Conservation (phyloP, 2,888 invertebrate species). For the Augiades crinisus region DNA sequence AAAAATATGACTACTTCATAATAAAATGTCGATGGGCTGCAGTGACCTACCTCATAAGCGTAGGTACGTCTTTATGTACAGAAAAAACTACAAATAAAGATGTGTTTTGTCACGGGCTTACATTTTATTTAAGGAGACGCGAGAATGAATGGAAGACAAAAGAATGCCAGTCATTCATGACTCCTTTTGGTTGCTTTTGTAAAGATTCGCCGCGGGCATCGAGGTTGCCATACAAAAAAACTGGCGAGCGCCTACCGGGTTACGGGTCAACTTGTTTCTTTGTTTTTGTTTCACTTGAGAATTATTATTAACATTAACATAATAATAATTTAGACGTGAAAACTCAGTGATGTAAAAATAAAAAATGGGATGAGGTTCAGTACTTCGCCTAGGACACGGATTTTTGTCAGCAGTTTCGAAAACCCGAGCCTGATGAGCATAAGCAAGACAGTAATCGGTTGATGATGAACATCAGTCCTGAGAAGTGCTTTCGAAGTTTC, state of each 20-base stretch:
- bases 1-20: too few relatives aligned
- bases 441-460: too few relatives aligned
- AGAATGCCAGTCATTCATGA: constrained; percentile 40
- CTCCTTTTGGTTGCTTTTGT: constrained; percentile 39
- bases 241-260: constrained; percentile 13
- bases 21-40: too few relatives aligned
- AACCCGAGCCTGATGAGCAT: too few relatives aligned
- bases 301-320: constrained; percentile 1
- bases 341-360: too few relatives aligned
- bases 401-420: too few relatives aligned
- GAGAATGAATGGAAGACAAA: constrained; percentile 40
- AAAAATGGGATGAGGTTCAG: too few relatives aligned
- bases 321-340: too few relatives aligned
- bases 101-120: constrained; percentile 32
- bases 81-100: constrained; percentile 21
- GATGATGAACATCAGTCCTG: too few relatives aligned
- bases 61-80: not conserved
- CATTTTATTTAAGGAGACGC: constrained; percentile 31
- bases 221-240: constrained; percentile 11
- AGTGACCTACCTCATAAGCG: too few relatives aligned
- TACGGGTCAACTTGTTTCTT: constrained; percentile 12
- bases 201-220: constrained; percentile 33
- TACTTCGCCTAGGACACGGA: too few relatives aligned
- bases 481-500: too few relatives aligned
- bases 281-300: constrained; percentile 16